Evolutionary conservation across 2,113 vertebrate genomes (phyloP), one percentile per base, ranked within the genome.

Genomic region (Daboia siamensis): DNA sequence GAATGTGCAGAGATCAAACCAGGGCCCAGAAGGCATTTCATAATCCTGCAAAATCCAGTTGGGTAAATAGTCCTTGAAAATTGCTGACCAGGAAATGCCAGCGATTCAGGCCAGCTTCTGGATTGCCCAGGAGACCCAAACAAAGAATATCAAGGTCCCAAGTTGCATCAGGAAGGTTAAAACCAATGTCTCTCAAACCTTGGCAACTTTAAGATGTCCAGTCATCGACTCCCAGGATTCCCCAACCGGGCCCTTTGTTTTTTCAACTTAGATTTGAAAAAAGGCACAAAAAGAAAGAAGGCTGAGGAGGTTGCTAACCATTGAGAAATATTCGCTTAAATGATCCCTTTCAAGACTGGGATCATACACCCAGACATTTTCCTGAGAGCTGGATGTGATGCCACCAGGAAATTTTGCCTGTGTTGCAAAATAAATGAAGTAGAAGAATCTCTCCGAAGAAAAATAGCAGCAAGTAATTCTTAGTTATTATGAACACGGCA

Each of bases 11-110:
- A 39, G 59, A 51, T 69, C 91, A 52, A 91, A 54, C 86, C 55
- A 20, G 15, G 23, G 74, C 54, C 74, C 33, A 24, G 39, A 48
- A 54, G 87, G 57, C 86, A 54, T 87, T 91, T 64, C 59, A 17
- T 91, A 91, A 91, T 91, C 57, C 86, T 69, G 91, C 87, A 87
- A 69, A 91, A 91, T 69, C 86, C 57, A 91, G 59, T 69, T 88
- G 57, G 86, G 59, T 69, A 88, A 87, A 91, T 69, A 91, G 57
- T 55, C 91, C 86, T 91, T 88, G 86, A 88, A 91, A 88, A 39
- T 52, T 54, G 85, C 86, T 87, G 91, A 91, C 46, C 3, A 48
- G 17, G 48, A 54, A 24, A 69, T 39, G n/a, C 64, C 86, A 64
- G 57, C n/a, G 3, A 54, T 69, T 64, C 24, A 54, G 17, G 54